These are phyloP conservation scores for Mormoops blainvillei DNA, from an alignment of 2,113 vertebrate species.

Conservation along the genomic window DNA sequence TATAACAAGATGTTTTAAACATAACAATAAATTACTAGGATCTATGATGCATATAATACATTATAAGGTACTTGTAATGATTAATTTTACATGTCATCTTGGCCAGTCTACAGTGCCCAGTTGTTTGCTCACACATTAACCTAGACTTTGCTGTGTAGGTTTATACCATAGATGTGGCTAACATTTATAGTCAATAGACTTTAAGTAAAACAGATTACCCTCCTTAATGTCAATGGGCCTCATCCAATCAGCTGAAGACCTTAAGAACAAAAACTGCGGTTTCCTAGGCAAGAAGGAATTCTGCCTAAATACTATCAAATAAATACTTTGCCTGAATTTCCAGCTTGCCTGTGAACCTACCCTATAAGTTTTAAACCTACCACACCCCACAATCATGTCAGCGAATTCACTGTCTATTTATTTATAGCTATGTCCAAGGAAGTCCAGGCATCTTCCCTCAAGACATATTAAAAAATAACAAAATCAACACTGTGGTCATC, in stretches of 20 bases:
- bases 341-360: background rate
- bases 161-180: background rate
- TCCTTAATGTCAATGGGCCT: background rate
- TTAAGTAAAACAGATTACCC: background rate
- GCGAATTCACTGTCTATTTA: background rate
- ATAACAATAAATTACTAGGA: background rate
- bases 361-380: background rate
- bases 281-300: background rate
- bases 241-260: background rate
- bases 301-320: background rate
- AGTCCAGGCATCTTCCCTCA: background rate
- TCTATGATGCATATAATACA: background rate
- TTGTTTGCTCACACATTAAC: background rate
- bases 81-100: background rate
- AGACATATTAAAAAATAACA: background rate
- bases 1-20: background rate
- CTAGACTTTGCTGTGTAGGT: background rate
- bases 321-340: background rate
- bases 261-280: background rate
- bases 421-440: background rate
- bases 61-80: background rate
- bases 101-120: background rate
- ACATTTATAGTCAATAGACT: background rate
- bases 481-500: background rate
- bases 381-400: background rate